Evolutionary conservation across 2,113 vertebrate genomes (phyloP).

Genomic region (Sylvilagus bachmani): DNA sequence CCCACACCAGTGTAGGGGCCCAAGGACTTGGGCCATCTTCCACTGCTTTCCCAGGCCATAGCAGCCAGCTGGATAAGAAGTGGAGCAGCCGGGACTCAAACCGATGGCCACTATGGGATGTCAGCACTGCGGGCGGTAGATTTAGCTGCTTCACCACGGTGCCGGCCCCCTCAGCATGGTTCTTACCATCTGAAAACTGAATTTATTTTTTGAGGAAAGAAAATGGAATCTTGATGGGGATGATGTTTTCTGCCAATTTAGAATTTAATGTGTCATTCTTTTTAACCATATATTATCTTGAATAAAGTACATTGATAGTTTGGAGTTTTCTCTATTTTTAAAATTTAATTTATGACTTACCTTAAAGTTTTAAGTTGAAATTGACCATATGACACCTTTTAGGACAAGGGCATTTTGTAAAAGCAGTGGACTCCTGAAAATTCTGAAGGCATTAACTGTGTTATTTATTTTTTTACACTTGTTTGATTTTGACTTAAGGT

Average conservation of each 20-base stretch:
- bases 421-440: slow-evolving; percentile 21
- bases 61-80: too few relatives aligned
- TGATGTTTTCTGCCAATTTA: slow-evolving; percentile 29
- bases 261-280: neutral
- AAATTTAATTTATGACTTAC: slow-evolving; percentile 32
- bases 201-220: slow-evolving; percentile 21
- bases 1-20: too few relatives aligned
- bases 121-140: too few relatives aligned
- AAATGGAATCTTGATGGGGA: neutral
- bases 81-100: too few relatives aligned
- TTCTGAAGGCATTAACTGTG: slow-evolving; percentile 30
- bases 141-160: too few relatives aligned
- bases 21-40: too few relatives aligned
- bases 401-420: neutral
- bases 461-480: neutral
- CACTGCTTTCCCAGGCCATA: too few relatives aligned
- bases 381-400: slow-evolving; percentile 23
- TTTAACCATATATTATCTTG: slow-evolving; percentile 15
- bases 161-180: neutral
- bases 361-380: slow-evolving; percentile 58
- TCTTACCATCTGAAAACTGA: slow-evolving; percentile 35
- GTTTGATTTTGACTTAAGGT: slow-evolving; percentile 37
- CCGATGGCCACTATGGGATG: too few relatives aligned
- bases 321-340: slow-evolving; percentile 41
- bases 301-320: slow-evolving; percentile 35